These are phyloP conservation scores for Octodon degus DNA, from an alignment of 2,113 vertebrate species.

Conservation along the genomic window DNA sequence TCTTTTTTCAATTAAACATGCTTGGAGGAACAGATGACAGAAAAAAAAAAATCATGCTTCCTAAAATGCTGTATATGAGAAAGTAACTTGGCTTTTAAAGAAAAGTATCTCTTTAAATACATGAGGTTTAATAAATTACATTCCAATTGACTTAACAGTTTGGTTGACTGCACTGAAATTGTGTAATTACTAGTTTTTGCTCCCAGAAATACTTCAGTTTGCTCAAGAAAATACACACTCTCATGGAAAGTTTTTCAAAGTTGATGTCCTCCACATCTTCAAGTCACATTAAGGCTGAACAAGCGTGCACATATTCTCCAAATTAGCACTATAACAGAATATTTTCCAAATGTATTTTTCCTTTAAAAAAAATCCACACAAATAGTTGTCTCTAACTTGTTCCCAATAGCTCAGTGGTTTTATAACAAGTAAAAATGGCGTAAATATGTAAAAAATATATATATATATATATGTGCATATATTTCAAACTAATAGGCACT, in stretches of 20 bases:
- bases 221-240: slow-evolving; percentile 87
- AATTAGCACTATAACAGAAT: slow-evolving; percentile 83
- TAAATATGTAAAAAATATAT: slow-evolving; percentile 81
- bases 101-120: slow-evolving; percentile 86
- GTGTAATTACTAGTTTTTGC: slow-evolving; percentile 87
- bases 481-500: slow-evolving; percentile 88
- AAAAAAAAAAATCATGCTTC: slow-evolving; percentile 86
- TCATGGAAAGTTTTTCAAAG: slow-evolving; percentile 84
- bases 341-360: slow-evolving; percentile 84
- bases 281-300: slow-evolving; percentile 88
- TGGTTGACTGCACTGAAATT: slow-evolving; percentile 88
- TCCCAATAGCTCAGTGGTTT: slow-evolving; percentile 91
- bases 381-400: slow-evolving; percentile 85
- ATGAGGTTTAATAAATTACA: slow-evolving; percentile 91
- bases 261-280: slow-evolving; percentile 84
- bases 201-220: slow-evolving; percentile 87
- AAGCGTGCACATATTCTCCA: slow-evolving; percentile 85
- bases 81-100: slow-evolving; percentile 88
- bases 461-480: slow-evolving; percentile 77
- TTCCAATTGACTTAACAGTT: slow-evolving; percentile 88
- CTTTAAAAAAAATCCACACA: slow-evolving; percentile 80
- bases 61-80: slow-evolving; percentile 87
- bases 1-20: slow-evolving; percentile 85
- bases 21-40: slow-evolving; percentile 87
- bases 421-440: slow-evolving; percentile 87